A percentile compares a stretch with the other conserved stretches of the same genome.
Evolutionary conservation across 2,797 vertebrate genomes (phyloP).

Genomic region (Dendrocincla fuliginosa): DNA sequence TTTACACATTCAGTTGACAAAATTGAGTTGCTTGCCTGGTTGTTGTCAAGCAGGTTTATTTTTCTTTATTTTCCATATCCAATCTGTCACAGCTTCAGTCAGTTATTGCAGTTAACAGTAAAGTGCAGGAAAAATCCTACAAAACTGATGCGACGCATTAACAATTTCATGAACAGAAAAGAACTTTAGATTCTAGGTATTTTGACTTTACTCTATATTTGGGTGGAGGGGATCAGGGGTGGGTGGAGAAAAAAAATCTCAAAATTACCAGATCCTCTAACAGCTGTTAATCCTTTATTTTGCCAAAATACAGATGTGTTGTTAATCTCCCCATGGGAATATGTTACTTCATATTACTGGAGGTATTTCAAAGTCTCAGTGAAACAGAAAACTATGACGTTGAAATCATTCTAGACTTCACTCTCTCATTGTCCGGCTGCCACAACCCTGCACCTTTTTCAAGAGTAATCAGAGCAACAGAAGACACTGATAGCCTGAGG

Average conservation of each 20-base stretch:
- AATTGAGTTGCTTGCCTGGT: background rate
- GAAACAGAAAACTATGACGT: background rate
- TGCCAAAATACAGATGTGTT: background rate
- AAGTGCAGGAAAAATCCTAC: background rate
- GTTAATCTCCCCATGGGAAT: background rate
- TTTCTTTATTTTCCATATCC: background rate
- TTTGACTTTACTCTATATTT: background rate
- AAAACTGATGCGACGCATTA: background rate
- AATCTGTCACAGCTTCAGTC: background rate
- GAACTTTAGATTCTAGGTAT: background rate
- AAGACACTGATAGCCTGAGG: background rate
- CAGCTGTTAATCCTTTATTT: background rate
- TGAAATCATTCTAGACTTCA: background rate
- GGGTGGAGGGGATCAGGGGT: rapidly evolving
- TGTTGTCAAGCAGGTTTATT: too few relatives aligned
- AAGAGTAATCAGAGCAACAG: background rate
- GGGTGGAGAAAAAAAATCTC: background rate
- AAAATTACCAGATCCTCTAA: background rate
- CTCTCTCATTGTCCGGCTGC: background rate
- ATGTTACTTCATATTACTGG: background rate
- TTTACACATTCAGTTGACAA: background rate
- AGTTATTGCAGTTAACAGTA: background rate
- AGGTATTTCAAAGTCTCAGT: background rate
- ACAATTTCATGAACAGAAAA: background rate
- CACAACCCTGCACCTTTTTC: background rate